A percentile compares a stretch with the other conserved stretches of the same genome.
These are phyloP conservation scores for Drosophila auraria DNA, from an alignment of 1,140 invertebrate genomes.

Conservation along the genomic window DNA sequence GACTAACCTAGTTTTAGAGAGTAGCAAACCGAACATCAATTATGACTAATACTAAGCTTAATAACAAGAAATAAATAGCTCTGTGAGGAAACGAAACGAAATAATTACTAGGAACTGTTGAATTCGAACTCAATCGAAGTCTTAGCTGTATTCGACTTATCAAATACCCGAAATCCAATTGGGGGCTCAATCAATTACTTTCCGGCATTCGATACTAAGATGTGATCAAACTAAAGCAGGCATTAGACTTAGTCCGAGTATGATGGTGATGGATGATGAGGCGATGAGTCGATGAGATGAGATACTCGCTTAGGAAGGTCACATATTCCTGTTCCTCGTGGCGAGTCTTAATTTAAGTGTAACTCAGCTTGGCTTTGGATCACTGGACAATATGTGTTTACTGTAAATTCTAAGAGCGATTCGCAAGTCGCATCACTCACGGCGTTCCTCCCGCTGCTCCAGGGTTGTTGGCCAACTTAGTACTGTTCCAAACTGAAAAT, in stretches of 20 bases:
- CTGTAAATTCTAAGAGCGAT: constrained; percentile 43
- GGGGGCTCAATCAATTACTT: constrained; percentile 81
- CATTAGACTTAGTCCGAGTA: constrained; percentile 22
- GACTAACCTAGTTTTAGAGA: constrained; percentile 22
- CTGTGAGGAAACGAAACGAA: constrained; percentile 15
- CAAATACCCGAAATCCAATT: constrained; percentile 77
- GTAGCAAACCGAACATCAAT: constrained; percentile 21
- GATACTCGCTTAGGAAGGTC: constrained; percentile 7
- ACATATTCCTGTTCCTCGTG: constrained; percentile 16
- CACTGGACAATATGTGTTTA: constrained; percentile 64
- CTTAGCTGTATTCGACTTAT: constrained; percentile 35
- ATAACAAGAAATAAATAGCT: constrained; percentile 11
- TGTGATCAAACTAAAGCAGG: constrained; percentile 12
- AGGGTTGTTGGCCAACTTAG: constrained; percentile 50
- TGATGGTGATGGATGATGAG: constrained; percentile 4
- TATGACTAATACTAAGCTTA: constrained; percentile 22
- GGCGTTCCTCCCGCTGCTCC: constrained; percentile 28
- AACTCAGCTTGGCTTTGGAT: constrained; percentile 75
- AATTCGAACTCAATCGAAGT: constrained; percentile 36
- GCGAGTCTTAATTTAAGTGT: constrained; percentile 49
- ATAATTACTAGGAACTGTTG: constrained; percentile 38
- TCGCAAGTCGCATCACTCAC: constrained; percentile 24
- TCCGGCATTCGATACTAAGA: constrained; percentile 61
- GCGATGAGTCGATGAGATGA: constrained; percentile 19
- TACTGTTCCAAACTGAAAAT: constrained; percentile 76